Conservation (phyloP, 2,113 vertebrate species). For the Lanius collurio region DNA sequence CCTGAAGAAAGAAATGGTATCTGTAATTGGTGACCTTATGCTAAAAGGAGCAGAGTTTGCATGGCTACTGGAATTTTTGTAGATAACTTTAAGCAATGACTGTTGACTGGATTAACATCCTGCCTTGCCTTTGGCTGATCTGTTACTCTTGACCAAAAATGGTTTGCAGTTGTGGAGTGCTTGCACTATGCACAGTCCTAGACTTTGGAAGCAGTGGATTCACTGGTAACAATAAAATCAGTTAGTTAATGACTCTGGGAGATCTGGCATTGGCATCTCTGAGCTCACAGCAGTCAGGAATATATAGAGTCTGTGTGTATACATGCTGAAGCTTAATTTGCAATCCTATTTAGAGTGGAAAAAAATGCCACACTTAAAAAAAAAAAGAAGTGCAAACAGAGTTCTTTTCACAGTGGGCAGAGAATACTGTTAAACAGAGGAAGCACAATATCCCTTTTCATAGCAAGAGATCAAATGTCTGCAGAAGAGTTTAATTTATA, state of each 20-base stretch:
- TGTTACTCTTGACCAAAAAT: constrained; percentile 25
- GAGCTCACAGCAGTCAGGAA: constrained; percentile 50
- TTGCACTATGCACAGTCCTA: neutral
- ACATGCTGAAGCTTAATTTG: constrained; percentile 63
- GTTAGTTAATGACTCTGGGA: constrained; percentile 8
- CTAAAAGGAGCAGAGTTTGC: neutral
- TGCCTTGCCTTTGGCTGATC: neutral
- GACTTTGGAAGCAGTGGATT: neutral
- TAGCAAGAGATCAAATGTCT: constrained; percentile 76
- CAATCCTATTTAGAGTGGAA: constrained; percentile 62
- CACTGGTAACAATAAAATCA: neutral
- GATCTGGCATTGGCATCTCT: constrained; percentile 49
- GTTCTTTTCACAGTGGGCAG: constrained; percentile 75
- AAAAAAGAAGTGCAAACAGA: constrained; percentile 57
- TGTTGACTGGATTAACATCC: neutral
- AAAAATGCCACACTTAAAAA: constrained; percentile 61
- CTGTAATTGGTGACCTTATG: neutral
- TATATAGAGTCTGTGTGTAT: constrained; percentile 39
- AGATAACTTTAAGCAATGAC: neutral
- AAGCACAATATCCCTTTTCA: constrained; percentile 80
- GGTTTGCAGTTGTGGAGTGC: neutral
- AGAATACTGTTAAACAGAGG: constrained; percentile 74
- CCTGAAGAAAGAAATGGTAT: neutral
- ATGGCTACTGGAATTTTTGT: neutral
- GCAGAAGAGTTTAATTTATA: constrained; percentile 79